Base-by-base conservation (phyloP, 2,113 vertebrate species). In the Scortum barcoo region DNA sequence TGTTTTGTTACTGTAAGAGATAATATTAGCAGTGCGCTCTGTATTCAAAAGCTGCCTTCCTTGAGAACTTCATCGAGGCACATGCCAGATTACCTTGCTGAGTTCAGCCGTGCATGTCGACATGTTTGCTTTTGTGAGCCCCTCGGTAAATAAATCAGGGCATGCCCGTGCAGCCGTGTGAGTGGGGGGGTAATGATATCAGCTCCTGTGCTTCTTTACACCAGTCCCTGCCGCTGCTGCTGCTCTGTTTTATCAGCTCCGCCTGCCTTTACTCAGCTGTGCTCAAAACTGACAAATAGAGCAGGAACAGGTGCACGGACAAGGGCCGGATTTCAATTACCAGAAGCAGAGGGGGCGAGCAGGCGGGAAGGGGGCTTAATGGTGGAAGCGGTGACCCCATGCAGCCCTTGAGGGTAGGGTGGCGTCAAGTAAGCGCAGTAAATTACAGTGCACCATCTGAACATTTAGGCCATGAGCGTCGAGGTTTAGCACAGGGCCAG, bases 311-410 rank as follows among this genome's bases (percentile, higher is more conserved):
- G 46, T 70, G 14, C 53, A 44, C 1, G 61, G 91, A 91, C 88
- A 86, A 71, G 71, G 80, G 74, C 90, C 40, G 58, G 86, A 92
- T 93, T 95, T 95, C 93, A 94, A 95, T 95, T 94, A 95, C 87
- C 83, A 62, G 68, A 68, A 84, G 88, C 83, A 85, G 87, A 87
- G 81, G 83, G 89, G 89, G 78, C 88, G 85, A 78, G 58, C 2
- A 7, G 53, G 68, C n/a, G 80, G 60, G 82, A 66, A 72, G 82
- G 84, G 73, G 66, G 36, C 89, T 88, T 95, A 94, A 95, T 95
- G n/a, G n/a, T 94, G 94, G 88, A 93, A 91, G 89, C 80, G 3
- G 68, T 94, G 95, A 95, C 93, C 95, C 94, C 28, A 46, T 48
- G 60, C 81, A 84, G 91, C 91, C 89, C 92, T 87, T 71, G 85